Base-by-base conservation (phyloP, 2,797 vertebrate species). In the Aplochiton taeniatus region DNA sequence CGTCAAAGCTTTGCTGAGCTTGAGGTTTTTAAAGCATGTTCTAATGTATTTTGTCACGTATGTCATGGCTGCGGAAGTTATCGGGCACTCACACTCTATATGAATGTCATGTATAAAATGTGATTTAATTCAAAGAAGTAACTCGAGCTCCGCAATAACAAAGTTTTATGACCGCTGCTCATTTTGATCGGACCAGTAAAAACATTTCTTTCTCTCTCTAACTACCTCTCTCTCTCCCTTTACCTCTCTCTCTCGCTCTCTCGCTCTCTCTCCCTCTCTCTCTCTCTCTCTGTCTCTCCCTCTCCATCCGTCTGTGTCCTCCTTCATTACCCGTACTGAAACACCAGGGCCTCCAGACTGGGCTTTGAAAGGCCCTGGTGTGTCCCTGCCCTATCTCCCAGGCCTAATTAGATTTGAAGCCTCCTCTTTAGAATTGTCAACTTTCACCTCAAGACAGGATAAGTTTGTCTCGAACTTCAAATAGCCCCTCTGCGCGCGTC, bases 381-480 rank as follows among this genome's bases (percentile, higher is more conserved):
- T 31, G 3, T 31, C 31, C 31, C 3, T 31, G 31, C 31, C 48
- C 72, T 90, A 84, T 90, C 90, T 91, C 83, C 75, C 17, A 90
- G 90, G 89, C 90, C 87, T 89, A 92, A 92, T 93, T 92, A 91
- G 88, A 88, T 86, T 74, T 75, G 76, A 85, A 70, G 67, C 84
- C 91, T 86, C 79, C 93, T 92, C 90, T 90, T 93, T 91, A 88
- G 91, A 91, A 93, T 95, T 91, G 93, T 95, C 94, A 92, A 92
- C 93, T 91, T 94, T 96, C 95, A 96, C 95, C 95, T 96, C 93
- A 87, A 94, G 94, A 94, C 92, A 88, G 90, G 88, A 90, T 95
- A 76, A 92, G 88, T 90, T 91, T 90, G 92, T 92, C 90, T 93
- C 92, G 93, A 94, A 95, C 95, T 94, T 94, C 94, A 95, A 95